Percentiles rank a stretch among this genome's conserved stretches.
These are phyloP conservation scores for Tympanuchus pallidicinctus DNA, from an alignment of 2,113 vertebrate species.

Conservation along the genomic window DNA sequence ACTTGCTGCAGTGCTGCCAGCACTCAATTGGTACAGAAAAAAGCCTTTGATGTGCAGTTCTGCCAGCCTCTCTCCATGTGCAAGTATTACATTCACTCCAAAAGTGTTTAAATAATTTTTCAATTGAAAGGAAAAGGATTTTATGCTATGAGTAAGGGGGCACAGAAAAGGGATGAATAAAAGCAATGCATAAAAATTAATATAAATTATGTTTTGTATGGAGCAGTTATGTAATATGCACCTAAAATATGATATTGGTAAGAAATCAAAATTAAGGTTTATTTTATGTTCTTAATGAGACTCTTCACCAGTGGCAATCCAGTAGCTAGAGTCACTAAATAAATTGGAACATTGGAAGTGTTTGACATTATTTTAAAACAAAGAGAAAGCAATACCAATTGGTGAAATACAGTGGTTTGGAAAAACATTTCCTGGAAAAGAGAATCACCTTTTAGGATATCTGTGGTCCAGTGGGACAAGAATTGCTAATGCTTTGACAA, in stretches of 20 bases:
- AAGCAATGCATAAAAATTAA: background rate
- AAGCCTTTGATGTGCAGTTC: background rate
- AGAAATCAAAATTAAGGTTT: background rate
- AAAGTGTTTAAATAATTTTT: background rate
- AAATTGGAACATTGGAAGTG: background rate
- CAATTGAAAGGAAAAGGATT: background rate
- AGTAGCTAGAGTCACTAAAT: background rate
- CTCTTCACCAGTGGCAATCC: background rate
- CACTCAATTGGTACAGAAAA: background rate
- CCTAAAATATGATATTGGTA: background rate
- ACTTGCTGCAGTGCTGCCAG: background rate
- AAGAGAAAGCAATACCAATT: background rate
- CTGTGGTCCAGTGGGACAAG: background rate
- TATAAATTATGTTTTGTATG: background rate
- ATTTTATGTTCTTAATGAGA: background rate
- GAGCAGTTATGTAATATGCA: background rate
- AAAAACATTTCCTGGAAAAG: background rate
- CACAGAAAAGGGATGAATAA: background rate
- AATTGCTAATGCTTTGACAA: slow-evolving; percentile 23
- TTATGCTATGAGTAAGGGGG: background rate
- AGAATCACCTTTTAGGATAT: background rate
- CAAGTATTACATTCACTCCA: background rate
- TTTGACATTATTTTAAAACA: background rate
- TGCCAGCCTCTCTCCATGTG: background rate
- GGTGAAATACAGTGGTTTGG: background rate